Conservation (phyloP, 2,113 vertebrate genomes). For the Archocentrus centrarchus region DNA sequence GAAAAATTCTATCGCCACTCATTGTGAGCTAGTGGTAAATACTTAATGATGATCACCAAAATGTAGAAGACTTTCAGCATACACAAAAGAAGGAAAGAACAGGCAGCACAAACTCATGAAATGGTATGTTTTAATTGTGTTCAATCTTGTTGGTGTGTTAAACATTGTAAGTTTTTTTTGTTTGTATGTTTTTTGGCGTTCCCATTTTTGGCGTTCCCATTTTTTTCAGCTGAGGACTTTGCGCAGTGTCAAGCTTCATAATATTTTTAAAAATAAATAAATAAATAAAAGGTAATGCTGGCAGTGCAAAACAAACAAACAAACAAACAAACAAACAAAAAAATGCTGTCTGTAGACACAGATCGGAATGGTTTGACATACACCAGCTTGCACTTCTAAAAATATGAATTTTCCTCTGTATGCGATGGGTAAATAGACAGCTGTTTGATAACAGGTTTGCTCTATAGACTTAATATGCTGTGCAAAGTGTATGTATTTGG, state of each 20-base stretch:
- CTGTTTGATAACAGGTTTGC: background rate
- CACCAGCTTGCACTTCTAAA: background rate
- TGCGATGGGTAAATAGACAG: background rate
- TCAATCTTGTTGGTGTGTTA: background rate
- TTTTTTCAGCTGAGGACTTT: background rate
- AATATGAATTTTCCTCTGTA: background rate
- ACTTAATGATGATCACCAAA: too few relatives aligned
- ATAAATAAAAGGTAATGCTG: background rate
- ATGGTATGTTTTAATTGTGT: fast-evolving
- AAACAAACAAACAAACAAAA: too few relatives aligned
- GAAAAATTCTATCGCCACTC: background rate
- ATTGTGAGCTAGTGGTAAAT: background rate
- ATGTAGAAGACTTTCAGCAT: background rate
- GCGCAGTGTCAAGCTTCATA: too few relatives aligned
- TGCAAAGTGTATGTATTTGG: background rate
- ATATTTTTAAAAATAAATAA: background rate
- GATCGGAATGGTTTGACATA: background rate
- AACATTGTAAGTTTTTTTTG: background rate
- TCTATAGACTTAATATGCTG: background rate
- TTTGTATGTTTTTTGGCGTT: background rate
- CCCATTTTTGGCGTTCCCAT: background rate
- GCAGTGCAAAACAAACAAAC: too few relatives aligned
- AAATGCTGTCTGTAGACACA: background rate
- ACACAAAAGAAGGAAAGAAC: background rate
- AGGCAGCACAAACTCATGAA: background rate